Percentiles rank a stretch among this genome's conserved stretches.
phyloP scores from a whole-genome alignment of 2,888 invertebrate species.

The Abscondita cerata region DNA sequence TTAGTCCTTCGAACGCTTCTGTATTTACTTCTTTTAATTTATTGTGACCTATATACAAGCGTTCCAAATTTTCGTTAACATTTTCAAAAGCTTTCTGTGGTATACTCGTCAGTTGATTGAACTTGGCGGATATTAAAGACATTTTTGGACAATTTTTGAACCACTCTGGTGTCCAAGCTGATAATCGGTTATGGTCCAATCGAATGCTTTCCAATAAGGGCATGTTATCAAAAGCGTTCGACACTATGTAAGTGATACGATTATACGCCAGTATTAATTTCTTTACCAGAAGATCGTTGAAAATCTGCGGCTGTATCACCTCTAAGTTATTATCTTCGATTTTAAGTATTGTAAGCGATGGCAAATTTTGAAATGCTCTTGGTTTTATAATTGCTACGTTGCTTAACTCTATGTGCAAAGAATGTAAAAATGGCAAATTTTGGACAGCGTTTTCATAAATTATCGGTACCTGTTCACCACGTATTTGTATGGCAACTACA shows the following conservation, averaged over 20 bases:
- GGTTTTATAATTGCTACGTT: slow-evolving; percentile 25
- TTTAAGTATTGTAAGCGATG: slow-evolving; percentile 21
- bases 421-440: slow-evolving; percentile 34
- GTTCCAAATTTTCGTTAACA: slow-evolving; percentile 39
- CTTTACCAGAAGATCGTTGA: slow-evolving; percentile 17
- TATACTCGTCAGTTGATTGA: slow-evolving; percentile 46
- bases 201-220: slow-evolving; percentile 47
- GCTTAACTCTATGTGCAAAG: slow-evolving; percentile 24
- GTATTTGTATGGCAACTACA: slow-evolving; percentile 24
- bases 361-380: slow-evolving; percentile 31
- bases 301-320: slow-evolving; percentile 19
- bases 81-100: slow-evolving; percentile 50
- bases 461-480: slow-evolving; percentile 17
- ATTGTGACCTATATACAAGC: slow-evolving; percentile 41
- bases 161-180: slow-evolving; percentile 50
- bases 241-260: slow-evolving; percentile 37
- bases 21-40: slow-evolving; percentile 39
- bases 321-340: slow-evolving; percentile 22
- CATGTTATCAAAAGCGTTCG: slow-evolving; percentile 45
- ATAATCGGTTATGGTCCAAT: slow-evolving; percentile 49
- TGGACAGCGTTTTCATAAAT: slow-evolving; percentile 36
- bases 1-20: slow-evolving; percentile 40
- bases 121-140: slow-evolving; percentile 46
- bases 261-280: slow-evolving; percentile 40
- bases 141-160: slow-evolving; percentile 50